Evolutionary conservation across 2,888 invertebrate genomes (phyloP).

Genomic region (Venusia cambrica): DNA sequence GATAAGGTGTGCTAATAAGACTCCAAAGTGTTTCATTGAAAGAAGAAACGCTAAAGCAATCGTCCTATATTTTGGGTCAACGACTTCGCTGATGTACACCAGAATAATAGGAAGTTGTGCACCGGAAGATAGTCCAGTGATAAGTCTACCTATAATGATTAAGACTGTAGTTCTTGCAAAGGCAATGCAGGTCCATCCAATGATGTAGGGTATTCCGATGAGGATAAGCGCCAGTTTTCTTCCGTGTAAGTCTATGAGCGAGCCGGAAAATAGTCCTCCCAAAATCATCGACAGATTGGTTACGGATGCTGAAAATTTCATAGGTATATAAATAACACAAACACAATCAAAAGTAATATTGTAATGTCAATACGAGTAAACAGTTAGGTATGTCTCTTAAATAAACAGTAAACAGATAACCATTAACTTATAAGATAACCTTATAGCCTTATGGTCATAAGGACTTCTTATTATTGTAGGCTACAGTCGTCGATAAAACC

Average conservation of each 20-base stretch:
- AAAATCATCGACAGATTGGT: conserved; percentile 46
- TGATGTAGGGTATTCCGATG: conserved; percentile 37
- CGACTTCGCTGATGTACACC: conserved; percentile 51
- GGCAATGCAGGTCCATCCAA: conserved; percentile 46
- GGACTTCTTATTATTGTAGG: no score
- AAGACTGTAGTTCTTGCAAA: conserved; percentile 35
- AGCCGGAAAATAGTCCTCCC: conserved; percentile 46
- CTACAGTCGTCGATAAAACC: no score
- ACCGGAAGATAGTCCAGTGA: conserved; percentile 47
- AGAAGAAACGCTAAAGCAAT: conserved; percentile 40
- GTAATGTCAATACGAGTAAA: no score
- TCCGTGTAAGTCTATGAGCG: conserved; percentile 46
- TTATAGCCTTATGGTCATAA: no score
- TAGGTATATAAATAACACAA: no score
- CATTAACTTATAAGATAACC: no score
- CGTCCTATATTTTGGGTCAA: conserved; percentile 48
- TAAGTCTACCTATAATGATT: conserved; percentile 44
- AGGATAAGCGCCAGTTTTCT: conserved; percentile 42
- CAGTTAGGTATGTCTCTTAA: no score
- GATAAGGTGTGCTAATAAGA: conserved; percentile 40
- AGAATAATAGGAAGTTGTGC: conserved; percentile 39
- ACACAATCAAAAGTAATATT: no score
- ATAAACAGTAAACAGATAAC: no score
- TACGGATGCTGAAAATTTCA: conserved; percentile 47
- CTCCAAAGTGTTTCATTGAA: no score